Conservation (phyloP, 2,888 invertebrate genomes). For the Drosophila formosana region DNA sequence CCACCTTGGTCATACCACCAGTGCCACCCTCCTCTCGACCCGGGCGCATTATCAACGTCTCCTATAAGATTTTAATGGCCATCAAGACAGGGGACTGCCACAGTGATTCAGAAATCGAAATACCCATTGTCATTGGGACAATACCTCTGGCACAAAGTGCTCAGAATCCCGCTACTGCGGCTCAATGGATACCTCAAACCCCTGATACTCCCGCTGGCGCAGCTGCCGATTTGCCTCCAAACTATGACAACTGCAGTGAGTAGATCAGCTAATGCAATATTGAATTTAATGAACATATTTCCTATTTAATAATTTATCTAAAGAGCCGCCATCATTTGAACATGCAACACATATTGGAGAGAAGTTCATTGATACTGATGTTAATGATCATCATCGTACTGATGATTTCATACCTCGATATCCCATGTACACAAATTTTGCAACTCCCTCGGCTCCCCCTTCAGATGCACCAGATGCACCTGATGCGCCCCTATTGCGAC, state of each 20-base stretch:
- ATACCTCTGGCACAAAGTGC: conserved; percentile 71
- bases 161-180: conserved; percentile 47
- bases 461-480: background rate
- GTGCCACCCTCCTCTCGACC: conserved; percentile 65
- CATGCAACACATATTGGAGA: conserved; percentile 64
- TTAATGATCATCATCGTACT: conserved; percentile 59
- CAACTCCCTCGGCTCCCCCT: conserved; percentile 55
- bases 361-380: conserved; percentile 69
- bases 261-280: background rate
- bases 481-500: conserved; percentile 20
- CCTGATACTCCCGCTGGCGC: conserved; percentile 58
- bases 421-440: conserved; percentile 78
- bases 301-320: background rate
- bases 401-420: conserved; percentile 76
- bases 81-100: conserved; percentile 49
- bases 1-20: conserved; percentile 58
- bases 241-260: conserved; percentile 71
- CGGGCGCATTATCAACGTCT: conserved; percentile 52
- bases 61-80: conserved; percentile 50
- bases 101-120: conserved; percentile 25
- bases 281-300: too few species aligned
- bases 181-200: conserved; percentile 65
- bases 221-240: conserved; percentile 64
- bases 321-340: conserved; percentile 75
- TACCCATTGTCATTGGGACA: conserved; percentile 72